Evolutionary conservation across 2,797 vertebrate genomes (phyloP), one percentile per base, ranked within the genome.

Genomic region (Neostethus bicornis): DNA sequence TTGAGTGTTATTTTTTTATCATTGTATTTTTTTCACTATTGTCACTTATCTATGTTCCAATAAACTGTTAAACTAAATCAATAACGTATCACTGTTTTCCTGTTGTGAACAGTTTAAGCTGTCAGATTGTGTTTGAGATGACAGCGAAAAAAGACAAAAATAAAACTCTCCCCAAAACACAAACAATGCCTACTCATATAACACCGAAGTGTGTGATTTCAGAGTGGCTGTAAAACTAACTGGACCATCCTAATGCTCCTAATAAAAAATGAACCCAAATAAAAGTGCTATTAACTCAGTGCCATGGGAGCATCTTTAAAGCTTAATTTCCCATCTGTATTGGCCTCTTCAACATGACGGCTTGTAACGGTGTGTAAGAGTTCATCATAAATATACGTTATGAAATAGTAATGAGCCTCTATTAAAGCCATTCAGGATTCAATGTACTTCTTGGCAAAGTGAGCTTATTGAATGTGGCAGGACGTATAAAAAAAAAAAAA

Each of bases 41-140:
- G n/a, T n/a, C n/a, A n/a, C n/a, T n/a, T n/a, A n/a, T n/a, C n/a
- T n/a, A n/a, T n/a, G n/a, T n/a, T n/a, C n/a, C n/a, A n/a, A n/a
- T n/a, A n/a, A 60, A 46, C 51, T 63, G 49, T 44, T 46, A 17
- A n/a, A n/a, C n/a, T n/a, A n/a, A n/a, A n/a, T n/a, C n/a, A n/a
- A n/a, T n/a, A n/a, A n/a, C n/a, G 64, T 70, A 9, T 47, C n/a
- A 55, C 72, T 52, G 51, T 43, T 50, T 14, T 12, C 28, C 45
- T 24, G 61, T 66, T 37, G 61, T 68, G 75, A 51, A 52, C 46
- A 44, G 66, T 51, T 47, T 46, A 48, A 61, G 31, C 50, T 79
- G 68, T 52, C 65, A 64, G 17, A 56, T 38, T 25, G 41, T 42
- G 41, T 72, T 31, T 28, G 63, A 59, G 29, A 41, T 44, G 51